Evolutionary conservation across 2,797 vertebrate genomes (phyloP).

Genomic region (Lithobates pipiens): DNA sequence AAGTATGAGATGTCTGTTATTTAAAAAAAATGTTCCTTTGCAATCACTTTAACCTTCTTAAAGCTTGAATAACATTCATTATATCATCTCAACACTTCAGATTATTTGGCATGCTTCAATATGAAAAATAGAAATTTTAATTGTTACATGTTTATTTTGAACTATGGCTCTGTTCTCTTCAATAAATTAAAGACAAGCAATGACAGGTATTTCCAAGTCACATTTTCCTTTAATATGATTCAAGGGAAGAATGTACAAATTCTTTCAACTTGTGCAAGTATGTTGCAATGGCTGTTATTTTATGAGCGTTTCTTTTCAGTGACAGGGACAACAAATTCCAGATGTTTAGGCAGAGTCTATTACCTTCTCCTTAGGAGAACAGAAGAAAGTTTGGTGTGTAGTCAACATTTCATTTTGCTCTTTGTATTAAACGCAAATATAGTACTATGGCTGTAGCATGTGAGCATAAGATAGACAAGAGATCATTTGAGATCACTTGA

Average conservation of each 20-base stretch:
- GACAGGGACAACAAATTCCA: conserved; percentile 33
- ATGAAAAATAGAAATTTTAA: background rate
- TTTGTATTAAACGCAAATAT: background rate
- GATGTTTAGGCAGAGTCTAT: conserved; percentile 18
- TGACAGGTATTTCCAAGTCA: conserved; percentile 47
- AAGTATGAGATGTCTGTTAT: too few relatives aligned
- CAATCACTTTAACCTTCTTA: too few relatives aligned
- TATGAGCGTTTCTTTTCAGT: conserved; percentile 18
- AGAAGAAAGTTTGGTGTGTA: background rate
- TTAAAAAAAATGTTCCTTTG: too few relatives aligned
- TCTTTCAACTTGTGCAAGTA: conserved; percentile 23
- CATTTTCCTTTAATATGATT: conserved; percentile 45
- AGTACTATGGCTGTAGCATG: background rate
- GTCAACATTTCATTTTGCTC: background rate
- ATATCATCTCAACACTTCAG: too few relatives aligned
- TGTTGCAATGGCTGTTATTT: conserved; percentile 51
- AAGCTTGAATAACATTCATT: too few relatives aligned
- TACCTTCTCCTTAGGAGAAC: background rate
- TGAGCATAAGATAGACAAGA: too few relatives aligned
- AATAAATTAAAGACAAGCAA: conserved; percentile 22
- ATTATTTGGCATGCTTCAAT: background rate
- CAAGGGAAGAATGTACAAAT: conserved; percentile 31
- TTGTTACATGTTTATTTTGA: conserved; percentile 11
- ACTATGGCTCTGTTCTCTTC: background rate
- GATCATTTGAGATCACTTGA: too few relatives aligned